phyloP scores from a whole-genome alignment of 1,140 invertebrate genomes.

The Episyrphus balteatus region DNA sequence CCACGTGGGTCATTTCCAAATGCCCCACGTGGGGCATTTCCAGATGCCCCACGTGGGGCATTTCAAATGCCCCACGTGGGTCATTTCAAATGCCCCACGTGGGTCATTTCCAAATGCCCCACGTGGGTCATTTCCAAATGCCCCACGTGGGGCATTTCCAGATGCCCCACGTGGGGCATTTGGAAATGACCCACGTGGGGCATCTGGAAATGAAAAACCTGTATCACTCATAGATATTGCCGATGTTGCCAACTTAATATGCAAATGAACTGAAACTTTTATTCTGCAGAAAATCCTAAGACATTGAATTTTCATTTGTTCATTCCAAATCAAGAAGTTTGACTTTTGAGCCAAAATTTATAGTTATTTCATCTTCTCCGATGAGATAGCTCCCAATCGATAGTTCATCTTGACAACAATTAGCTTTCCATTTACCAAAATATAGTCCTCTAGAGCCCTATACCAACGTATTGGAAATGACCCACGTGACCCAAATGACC shows the following conservation, averaged over 20 bases:
- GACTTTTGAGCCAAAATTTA: slow-evolving; percentile 46
- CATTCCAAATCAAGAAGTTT: slow-evolving; percentile 37
- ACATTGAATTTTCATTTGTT: slow-evolving; percentile 31
- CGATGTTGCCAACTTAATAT: slow-evolving; percentile 41
- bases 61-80: too few species aligned
- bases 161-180: too few species aligned
- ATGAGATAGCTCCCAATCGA: slow-evolving; percentile 46
- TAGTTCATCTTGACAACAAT: slow-evolving; percentile 54
- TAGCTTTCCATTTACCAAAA: slow-evolving; percentile 40
- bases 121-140: too few species aligned
- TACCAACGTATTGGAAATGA: too few species aligned
- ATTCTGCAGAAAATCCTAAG: slow-evolving; percentile 33
- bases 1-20: too few species aligned
- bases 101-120: too few species aligned
- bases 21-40: too few species aligned
- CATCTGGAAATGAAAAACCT: slow-evolving; percentile 35
- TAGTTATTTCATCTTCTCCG: slow-evolving; percentile 32
- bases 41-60: too few species aligned
- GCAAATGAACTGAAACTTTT: slow-evolving; percentile 36
- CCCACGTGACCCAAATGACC: too few species aligned
- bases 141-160: too few species aligned
- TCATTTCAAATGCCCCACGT: too few species aligned
- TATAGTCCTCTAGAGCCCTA: too few species aligned
- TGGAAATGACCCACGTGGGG: slow-evolving; percentile 40
- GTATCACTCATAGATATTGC: slow-evolving; percentile 42